phyloP scores from a whole-genome alignment of 2,797 vertebrate species.

The Scolopax rusticola region DNA sequence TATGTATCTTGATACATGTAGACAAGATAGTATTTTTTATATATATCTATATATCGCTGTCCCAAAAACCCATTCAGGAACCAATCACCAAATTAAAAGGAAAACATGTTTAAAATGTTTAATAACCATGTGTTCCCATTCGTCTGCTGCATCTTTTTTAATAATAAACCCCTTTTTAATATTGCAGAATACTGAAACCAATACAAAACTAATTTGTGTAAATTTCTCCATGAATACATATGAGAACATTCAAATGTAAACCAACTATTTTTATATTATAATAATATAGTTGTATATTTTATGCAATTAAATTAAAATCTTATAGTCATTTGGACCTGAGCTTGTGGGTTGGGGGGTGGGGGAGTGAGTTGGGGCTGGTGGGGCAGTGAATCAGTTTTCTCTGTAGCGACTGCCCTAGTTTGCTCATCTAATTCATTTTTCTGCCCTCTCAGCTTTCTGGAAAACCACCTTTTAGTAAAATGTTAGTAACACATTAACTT shows the following conservation, averaged over 20 bases:
- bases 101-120: not conserved
- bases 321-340: not conserved
- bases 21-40: not conserved
- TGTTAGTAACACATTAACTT: not conserved
- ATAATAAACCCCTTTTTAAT: not conserved
- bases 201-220: not conserved
- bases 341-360: accelerated
- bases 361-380: not conserved
- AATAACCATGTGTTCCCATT: not conserved
- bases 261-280: not conserved
- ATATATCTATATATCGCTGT: not conserved
- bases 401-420: not conserved
- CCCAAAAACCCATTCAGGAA: not conserved
- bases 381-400: not conserved
- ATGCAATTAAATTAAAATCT: not conserved
- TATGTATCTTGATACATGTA: not conserved
- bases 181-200: not conserved
- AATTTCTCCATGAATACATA: not conserved
- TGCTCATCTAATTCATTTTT: not conserved
- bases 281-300: not conserved
- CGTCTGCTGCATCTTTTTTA: not conserved
- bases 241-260: not conserved
- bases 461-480: not conserved
- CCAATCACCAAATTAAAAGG: not conserved
- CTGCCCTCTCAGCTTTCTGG: not conserved